Evolutionary conservation across 1,140 invertebrate genomes (phyloP).

Genomic region (Hypothenemus hampei): DNA sequence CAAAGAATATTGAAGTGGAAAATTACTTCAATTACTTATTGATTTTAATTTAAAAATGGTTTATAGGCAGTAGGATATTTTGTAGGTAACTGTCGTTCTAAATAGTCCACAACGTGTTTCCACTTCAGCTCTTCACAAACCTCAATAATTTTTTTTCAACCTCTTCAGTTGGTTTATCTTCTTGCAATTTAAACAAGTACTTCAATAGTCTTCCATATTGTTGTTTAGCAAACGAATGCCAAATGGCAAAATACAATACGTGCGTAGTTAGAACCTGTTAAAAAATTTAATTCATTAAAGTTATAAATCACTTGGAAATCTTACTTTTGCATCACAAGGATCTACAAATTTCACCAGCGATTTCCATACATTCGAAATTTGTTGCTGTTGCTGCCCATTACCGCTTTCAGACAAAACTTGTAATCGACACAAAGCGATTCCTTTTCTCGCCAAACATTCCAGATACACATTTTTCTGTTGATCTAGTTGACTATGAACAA

Average conservation of each 20-base stretch:
- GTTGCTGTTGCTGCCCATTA: slow-evolving; percentile 47
- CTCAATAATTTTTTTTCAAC: slow-evolving; percentile 65
- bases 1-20: too few relatives aligned
- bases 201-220: slow-evolving; percentile 80
- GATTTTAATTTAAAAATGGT: too few relatives aligned
- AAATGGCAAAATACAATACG: slow-evolving; percentile 70
- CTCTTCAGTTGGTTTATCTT: slow-evolving; percentile 72
- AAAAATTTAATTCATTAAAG: neutral
- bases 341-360: slow-evolving; percentile 77
- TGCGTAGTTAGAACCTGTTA: slow-evolving; percentile 42
- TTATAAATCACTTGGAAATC: slow-evolving; percentile 7
- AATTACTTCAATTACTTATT: too few relatives aligned
- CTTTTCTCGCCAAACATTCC: slow-evolving; percentile 72
- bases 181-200: slow-evolving; percentile 66
- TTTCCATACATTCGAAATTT: slow-evolving; percentile 60
- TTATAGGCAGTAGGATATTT: slow-evolving; percentile 61
- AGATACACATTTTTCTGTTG: slow-evolving; percentile 71
- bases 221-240: slow-evolving; percentile 70
- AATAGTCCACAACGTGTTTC: slow-evolving; percentile 58
- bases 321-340: slow-evolving; percentile 70
- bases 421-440: slow-evolving; percentile 65
- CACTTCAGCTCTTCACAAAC: slow-evolving; percentile 63
- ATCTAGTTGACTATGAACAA: slow-evolving; percentile 66
- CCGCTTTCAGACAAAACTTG: slow-evolving; percentile 46
- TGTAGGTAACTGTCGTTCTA: slow-evolving; percentile 53